phyloP scores from a whole-genome alignment of 2,888 invertebrate species.

The Noctua pronuba region DNA sequence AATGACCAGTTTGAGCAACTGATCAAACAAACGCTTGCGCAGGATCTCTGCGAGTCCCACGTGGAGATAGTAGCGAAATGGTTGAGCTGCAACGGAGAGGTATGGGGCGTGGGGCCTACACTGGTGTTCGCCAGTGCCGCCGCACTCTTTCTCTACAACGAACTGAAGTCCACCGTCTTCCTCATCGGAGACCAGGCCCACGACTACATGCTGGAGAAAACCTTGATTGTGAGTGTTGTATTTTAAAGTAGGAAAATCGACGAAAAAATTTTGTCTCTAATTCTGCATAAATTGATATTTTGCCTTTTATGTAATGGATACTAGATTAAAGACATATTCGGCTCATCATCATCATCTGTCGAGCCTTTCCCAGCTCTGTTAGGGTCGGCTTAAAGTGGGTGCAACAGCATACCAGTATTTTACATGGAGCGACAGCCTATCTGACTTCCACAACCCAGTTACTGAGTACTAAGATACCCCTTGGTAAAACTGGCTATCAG shows the following conservation, averaged over 20 bases:
- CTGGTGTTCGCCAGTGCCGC: conserved; percentile 87
- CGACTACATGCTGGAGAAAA: conserved; percentile 81
- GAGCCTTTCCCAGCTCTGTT: background rate
- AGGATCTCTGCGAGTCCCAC: conserved; percentile 79
- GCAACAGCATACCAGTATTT: too few species aligned
- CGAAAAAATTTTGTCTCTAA: background rate
- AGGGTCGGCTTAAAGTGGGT: background rate
- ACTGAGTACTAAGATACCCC: background rate
- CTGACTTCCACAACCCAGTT: background rate
- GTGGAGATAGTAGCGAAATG: conserved; percentile 81
- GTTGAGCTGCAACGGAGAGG: conserved; percentile 88
- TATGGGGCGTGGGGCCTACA: conserved; percentile 87
- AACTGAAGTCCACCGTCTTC: conserved; percentile 82
- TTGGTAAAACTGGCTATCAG: background rate
- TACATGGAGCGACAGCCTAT: background rate
- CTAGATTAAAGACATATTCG: background rate
- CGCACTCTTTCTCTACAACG: conserved; percentile 86
- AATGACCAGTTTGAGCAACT: background rate
- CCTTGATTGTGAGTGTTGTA: conserved; percentile 76
- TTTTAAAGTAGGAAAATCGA: background rate
- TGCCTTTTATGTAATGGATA: background rate
- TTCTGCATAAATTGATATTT: background rate
- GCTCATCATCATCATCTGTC: background rate
- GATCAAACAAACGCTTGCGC: conserved; percentile 21
- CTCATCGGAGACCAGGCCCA: conserved; percentile 78